A percentile compares a stretch with the other conserved stretches of the same genome.
Evolutionary conservation across 1,140 invertebrate genomes (phyloP).

Genomic region (Elymnias hypermnestra): DNA sequence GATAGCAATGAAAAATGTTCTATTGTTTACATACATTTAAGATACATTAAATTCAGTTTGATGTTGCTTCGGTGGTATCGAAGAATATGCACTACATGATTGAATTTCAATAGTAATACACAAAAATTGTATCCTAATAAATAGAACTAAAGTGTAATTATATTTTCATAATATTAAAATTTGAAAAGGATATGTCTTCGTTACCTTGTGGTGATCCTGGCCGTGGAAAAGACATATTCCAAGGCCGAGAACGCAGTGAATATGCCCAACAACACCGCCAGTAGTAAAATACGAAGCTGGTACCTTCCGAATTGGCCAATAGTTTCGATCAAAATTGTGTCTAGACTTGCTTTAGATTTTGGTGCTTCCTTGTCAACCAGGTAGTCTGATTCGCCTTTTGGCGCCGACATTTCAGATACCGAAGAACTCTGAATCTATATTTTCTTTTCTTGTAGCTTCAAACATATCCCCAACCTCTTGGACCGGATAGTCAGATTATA

Average conservation of each 20-base stretch:
- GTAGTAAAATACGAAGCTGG: constrained; percentile 72
- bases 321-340: constrained; percentile 62
- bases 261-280: constrained; percentile 75
- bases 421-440: too few species aligned
- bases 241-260: constrained; percentile 74
- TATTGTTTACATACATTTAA: too few species aligned
- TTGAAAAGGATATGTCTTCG: neutral
- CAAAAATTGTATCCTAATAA: too few species aligned
- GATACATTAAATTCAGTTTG: too few species aligned
- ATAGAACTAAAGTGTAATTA: too few species aligned
- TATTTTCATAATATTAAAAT: neutral
- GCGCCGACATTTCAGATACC: neutral
- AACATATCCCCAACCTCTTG: too few species aligned
- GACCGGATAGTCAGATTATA: too few species aligned
- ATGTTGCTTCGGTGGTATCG: too few species aligned
- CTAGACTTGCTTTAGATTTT: constrained; percentile 36
- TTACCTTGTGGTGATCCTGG: constrained; percentile 75
- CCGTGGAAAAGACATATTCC: constrained; percentile 78
- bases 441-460: too few species aligned
- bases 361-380: neutral
- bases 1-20: too few species aligned
- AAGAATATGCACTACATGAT: too few species aligned
- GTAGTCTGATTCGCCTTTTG: neutral
- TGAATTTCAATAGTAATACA: too few species aligned
- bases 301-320: constrained; percentile 79